Conservation (phyloP, 2,888 invertebrate species). For the Acleris holmiana region DNA sequence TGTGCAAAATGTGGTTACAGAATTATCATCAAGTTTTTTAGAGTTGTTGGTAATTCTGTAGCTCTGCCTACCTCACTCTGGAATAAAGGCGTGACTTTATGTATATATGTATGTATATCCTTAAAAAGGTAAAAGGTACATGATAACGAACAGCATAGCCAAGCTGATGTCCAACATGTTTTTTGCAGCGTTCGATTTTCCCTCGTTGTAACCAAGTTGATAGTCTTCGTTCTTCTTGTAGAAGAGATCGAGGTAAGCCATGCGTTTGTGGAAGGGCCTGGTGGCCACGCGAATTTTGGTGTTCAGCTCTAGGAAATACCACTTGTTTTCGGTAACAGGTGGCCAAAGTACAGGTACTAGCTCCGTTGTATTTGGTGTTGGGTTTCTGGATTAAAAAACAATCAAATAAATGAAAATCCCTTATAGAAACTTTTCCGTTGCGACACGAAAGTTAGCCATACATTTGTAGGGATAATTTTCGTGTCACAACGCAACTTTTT, state of each 20-base stretch:
- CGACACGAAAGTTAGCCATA: no score
- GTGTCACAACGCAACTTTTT: no score
- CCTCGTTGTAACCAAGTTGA: constrained; percentile 12
- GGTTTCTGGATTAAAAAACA: constrained; percentile 50
- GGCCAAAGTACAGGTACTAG: constrained; percentile 59
- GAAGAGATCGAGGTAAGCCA: constrained; percentile 60
- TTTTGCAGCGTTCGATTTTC: neutral
- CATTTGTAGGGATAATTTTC: no score
- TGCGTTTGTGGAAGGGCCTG: constrained; percentile 49
- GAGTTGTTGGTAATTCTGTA: no score
- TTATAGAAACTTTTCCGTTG: no score
- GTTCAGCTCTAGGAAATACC: constrained; percentile 52
- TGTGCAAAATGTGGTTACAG: no score
- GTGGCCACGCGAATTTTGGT: constrained; percentile 42
- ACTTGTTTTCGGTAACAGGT: constrained; percentile 46
- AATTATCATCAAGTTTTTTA: no score
- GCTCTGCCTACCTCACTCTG: no score
- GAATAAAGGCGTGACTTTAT: no score
- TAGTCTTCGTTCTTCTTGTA: constrained; percentile 46
- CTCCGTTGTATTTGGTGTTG: constrained; percentile 53
- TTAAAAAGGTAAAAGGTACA: no score
- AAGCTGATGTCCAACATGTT: constrained; percentile 1
- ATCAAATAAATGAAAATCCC: neutral
- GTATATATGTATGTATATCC: no score
- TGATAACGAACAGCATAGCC: neutral